phyloP scores from a whole-genome alignment of 2,888 invertebrate species.

The Cephus runcator region DNA sequence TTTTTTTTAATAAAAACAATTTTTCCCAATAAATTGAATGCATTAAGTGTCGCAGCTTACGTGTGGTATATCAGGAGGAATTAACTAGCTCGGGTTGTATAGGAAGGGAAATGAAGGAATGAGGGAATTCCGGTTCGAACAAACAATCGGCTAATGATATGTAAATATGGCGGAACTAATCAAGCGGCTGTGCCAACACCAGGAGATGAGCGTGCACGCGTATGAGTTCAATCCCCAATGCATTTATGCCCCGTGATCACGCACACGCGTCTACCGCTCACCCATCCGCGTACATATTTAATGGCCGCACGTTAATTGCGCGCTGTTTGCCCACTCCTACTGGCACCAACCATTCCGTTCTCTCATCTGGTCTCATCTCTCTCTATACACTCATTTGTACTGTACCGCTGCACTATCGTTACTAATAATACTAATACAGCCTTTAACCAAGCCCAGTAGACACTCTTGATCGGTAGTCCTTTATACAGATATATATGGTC shows the following conservation, averaged over 20 bases:
- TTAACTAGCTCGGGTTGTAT: no score
- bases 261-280: slow-evolving; percentile 40
- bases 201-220: slow-evolving; percentile 49
- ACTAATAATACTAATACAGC: no score
- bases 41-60: no score
- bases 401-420: no score
- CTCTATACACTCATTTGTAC: slow-evolving; percentile 12
- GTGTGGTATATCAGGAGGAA: no score
- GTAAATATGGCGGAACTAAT: slow-evolving; percentile 63
- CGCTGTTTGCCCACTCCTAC: slow-evolving; percentile 56
- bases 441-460: no score
- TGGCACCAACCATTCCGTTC: slow-evolving; percentile 30
- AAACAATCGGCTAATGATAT: slow-evolving; percentile 65
- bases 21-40: no score
- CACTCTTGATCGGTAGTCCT: no score
- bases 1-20: no score
- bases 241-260: slow-evolving; percentile 44
- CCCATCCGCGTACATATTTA: slow-evolving; percentile 56
- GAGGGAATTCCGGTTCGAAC: slow-evolving; percentile 53
- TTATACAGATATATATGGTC: no score
- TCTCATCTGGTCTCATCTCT: slow-evolving; percentile 29
- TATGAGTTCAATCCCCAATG: slow-evolving; percentile 55
- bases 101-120: slow-evolving; percentile 26
- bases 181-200: slow-evolving; percentile 62
- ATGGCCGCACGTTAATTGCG: slow-evolving; percentile 61